Evolutionary conservation across 2,113 vertebrate genomes (phyloP).

Genomic region (Columba livia): DNA sequence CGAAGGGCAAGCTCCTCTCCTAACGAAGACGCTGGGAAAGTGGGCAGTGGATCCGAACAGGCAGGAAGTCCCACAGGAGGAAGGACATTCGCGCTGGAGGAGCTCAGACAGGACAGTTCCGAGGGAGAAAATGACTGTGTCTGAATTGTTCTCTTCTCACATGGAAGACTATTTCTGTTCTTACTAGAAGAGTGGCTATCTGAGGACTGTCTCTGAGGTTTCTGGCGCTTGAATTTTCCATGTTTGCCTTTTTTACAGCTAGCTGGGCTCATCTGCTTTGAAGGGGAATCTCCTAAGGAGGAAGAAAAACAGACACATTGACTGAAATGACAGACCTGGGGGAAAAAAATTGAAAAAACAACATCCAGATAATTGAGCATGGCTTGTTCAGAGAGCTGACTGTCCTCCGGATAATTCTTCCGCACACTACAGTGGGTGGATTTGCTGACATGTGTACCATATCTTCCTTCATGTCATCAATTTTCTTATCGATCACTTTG

Average conservation of each 20-base stretch:
- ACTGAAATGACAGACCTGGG: background rate
- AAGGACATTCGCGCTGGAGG: slow-evolving; percentile 10
- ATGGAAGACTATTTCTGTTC: slow-evolving; percentile 30
- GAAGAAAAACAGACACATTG: background rate
- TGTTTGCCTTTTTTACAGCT: slow-evolving; percentile 73
- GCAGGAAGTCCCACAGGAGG: slow-evolving; percentile 65
- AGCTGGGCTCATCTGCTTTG: slow-evolving; percentile 50
- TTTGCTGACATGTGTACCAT: background rate
- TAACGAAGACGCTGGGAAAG: slow-evolving; percentile 2
- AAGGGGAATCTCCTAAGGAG: slow-evolving; percentile 64
- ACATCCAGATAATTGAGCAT: background rate
- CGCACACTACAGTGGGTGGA: background rate
- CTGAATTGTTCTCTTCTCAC: background rate
- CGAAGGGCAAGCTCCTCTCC: background rate
- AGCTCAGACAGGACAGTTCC: slow-evolving; percentile 59
- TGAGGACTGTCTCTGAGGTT: slow-evolving; percentile 66
- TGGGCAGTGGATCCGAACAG: slow-evolving; percentile 38
- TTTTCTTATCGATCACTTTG: background rate
- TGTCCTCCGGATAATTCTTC: background rate
- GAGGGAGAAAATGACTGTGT: slow-evolving; percentile 65
- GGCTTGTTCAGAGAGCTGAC: background rate
- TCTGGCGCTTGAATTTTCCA: slow-evolving; percentile 78
- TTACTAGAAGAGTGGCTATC: slow-evolving; percentile 62
- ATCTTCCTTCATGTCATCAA: background rate
- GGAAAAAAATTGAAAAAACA: rapidly evolving